Evolutionary conservation across 2,797 vertebrate genomes (phyloP).

Genomic region (Acestrorhynchus altus): DNA sequence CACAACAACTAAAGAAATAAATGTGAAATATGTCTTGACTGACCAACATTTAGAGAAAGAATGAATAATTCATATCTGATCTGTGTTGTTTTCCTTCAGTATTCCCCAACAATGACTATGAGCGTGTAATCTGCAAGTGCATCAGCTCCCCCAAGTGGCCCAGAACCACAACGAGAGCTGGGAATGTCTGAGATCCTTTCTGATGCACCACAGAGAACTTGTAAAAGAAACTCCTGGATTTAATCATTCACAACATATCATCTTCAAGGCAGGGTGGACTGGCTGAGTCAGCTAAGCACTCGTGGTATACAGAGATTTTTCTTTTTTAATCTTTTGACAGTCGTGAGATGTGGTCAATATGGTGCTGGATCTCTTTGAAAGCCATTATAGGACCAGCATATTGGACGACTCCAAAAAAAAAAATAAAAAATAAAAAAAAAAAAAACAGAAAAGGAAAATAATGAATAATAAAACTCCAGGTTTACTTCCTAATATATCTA

Average conservation of each 20-base stretch:
- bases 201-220: constrained; percentile 2
- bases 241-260: not conserved
- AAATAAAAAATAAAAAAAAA: not conserved
- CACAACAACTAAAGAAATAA: too few relatives aligned
- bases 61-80: too few relatives aligned
- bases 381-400: constrained; percentile 19
- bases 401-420: constrained; percentile 1
- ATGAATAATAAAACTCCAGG: not conserved
- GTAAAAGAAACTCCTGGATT: constrained; percentile 12
- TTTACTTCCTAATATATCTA: not conserved
- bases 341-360: not conserved
- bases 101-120: constrained; percentile 99
- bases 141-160: constrained; percentile 49
- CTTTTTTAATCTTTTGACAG: constrained; percentile 21
- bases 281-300: not conserved
- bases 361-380: constrained; percentile 23
- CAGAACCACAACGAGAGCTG: constrained; percentile 9
- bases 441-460: too few relatives aligned
- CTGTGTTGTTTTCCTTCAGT: constrained; percentile 75
- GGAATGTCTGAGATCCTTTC: constrained; percentile 34
- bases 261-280: not conserved
- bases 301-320: constrained; percentile 8
- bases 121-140: constrained; percentile 86
- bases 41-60: too few relatives aligned
- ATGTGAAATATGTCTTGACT: too few relatives aligned